phyloP scores from a whole-genome alignment of 1,140 invertebrate genomes.

The Contarinia nasturtii region DNA sequence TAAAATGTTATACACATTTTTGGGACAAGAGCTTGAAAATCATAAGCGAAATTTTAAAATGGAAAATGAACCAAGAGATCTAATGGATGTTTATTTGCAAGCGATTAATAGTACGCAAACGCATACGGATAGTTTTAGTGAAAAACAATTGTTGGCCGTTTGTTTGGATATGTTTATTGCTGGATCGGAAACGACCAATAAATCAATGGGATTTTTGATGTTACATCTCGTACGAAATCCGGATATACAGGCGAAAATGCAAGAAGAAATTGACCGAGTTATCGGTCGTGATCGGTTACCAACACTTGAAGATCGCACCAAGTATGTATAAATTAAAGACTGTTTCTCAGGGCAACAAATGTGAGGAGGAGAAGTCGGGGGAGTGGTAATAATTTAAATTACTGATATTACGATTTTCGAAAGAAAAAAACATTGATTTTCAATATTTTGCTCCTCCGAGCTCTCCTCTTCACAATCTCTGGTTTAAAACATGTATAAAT shows the following conservation, averaged over 20 bases:
- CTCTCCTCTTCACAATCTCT: no score
- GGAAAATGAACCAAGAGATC: constrained; percentile 44
- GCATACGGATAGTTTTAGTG: constrained; percentile 27
- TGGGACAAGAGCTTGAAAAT: constrained; percentile 47
- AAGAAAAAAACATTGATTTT: no score
- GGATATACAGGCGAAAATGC: constrained; percentile 58
- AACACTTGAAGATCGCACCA: constrained; percentile 42
- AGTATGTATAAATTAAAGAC: constrained; percentile 29
- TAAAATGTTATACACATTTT: constrained; percentile 45
- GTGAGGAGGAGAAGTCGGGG: constrained; percentile 17
- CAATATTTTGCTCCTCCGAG: no score
- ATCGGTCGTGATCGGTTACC: constrained; percentile 47
- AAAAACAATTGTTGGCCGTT: constrained; percentile 50
- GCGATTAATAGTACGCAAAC: constrained; percentile 33
- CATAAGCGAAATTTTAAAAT: constrained; percentile 47
- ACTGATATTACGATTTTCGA: no score
- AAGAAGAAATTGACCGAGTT: constrained; percentile 58
- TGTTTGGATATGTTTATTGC: constrained; percentile 69
- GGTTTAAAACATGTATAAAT: no score
- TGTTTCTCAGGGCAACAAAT: no score
- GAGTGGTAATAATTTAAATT: not conserved
- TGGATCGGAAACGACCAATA: constrained; percentile 64
- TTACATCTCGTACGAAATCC: constrained; percentile 56
- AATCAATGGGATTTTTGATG: constrained; percentile 56
- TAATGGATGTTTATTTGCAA: constrained; percentile 71